Evolutionary conservation across 2,113 vertebrate species (phyloP).

Genomic region (Gymnarchus niloticus): DNA sequence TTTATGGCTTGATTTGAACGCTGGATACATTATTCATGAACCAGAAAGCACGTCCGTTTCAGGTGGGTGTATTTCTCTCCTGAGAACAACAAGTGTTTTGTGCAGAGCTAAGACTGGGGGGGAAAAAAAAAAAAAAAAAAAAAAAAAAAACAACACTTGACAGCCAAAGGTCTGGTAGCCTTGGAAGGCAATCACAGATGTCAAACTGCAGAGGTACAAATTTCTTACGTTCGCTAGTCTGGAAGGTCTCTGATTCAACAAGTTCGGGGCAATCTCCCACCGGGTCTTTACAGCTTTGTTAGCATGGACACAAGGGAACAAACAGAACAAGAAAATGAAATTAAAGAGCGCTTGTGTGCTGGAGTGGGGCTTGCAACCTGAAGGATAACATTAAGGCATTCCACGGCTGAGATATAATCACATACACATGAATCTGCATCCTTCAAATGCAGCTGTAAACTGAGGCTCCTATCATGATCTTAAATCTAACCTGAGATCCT

Average conservation of each 20-base stretch:
- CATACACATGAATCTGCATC: neutral
- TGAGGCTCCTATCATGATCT: neutral
- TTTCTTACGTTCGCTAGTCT: neutral
- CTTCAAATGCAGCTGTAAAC: neutral
- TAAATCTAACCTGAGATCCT: neutral
- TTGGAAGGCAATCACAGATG: neutral
- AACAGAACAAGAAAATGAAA: neutral
- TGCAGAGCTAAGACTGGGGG: neutral
- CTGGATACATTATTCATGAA: constrained; percentile 43
- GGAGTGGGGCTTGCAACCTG: neutral
- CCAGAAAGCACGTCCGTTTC: constrained; percentile 25
- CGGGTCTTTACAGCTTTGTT: neutral
- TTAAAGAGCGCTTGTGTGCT: neutral
- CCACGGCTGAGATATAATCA: neutral
- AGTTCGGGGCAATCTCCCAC: neutral
- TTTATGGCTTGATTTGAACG: constrained; percentile 32
- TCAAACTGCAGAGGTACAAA: neutral
- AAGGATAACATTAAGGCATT: neutral
- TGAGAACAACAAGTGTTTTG: constrained; percentile 21
- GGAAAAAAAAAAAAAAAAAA: no score
- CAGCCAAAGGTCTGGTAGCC: neutral
- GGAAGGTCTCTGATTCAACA: neutral
- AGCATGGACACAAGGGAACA: neutral
- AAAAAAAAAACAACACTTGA: neutral
- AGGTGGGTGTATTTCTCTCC: constrained; percentile 28